phyloP scores from a whole-genome alignment of 2,113 vertebrate genomes.

The Hydropotes inermis region DNA sequence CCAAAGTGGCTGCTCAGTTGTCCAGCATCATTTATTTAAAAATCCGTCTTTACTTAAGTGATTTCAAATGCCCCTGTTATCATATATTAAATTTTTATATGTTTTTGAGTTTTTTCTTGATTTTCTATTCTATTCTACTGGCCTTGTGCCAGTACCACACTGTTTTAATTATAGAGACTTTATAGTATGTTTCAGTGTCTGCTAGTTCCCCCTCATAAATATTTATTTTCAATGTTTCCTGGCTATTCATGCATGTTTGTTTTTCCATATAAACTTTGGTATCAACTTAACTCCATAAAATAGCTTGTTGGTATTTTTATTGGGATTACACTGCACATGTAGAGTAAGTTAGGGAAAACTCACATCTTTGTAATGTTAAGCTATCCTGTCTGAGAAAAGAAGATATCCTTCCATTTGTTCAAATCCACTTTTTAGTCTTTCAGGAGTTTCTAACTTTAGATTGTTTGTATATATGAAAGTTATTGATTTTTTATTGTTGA shows the following conservation, averaged over 20 bases:
- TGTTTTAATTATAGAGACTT: constrained; percentile 43
- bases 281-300: constrained; percentile 28
- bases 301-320: background rate
- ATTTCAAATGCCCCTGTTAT: background rate
- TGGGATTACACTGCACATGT: background rate
- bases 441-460: background rate
- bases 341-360: background rate
- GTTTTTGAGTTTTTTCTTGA: background rate
- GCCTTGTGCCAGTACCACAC: background rate
- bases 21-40: background rate
- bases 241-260: background rate
- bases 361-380: background rate
- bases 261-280: constrained; percentile 38
- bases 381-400: background rate
- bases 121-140: background rate
- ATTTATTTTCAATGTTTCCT: background rate
- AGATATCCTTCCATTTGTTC: background rate
- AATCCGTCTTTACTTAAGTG: background rate
- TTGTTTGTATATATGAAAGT: background rate
- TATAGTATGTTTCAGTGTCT: constrained; percentile 27
- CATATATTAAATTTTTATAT: background rate
- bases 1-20: background rate
- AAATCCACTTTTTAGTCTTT: background rate
- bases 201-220: background rate
- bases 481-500: background rate